These are phyloP conservation scores for Pseudochromis fuscus DNA, from an alignment of 2,797 vertebrate species.

Conservation along the genomic window DNA sequence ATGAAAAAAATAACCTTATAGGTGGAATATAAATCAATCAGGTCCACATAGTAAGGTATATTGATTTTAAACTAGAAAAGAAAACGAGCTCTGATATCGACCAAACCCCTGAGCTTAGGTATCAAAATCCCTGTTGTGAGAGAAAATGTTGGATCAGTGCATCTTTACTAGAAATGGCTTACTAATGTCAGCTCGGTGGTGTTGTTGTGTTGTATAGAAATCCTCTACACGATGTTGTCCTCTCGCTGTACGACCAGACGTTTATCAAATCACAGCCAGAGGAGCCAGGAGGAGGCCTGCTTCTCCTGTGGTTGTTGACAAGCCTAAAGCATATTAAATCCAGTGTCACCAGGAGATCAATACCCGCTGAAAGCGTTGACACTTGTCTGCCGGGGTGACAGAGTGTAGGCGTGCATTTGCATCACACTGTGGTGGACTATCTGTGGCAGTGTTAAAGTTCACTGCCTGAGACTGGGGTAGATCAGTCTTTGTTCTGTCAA, in stretches of 20 bases:
- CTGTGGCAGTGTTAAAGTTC: conserved; percentile 64
- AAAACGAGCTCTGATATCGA: neutral
- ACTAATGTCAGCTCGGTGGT: neutral
- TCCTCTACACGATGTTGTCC: conserved; percentile 27
- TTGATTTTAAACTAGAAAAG: neutral
- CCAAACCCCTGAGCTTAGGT: neutral
- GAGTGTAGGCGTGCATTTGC: conserved; percentile 71
- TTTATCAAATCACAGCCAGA: conserved; percentile 31
- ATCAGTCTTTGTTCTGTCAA: conserved; percentile 71
- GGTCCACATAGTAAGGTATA: neutral
- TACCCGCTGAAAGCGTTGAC: conserved; percentile 73
- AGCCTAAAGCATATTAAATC: conserved; percentile 80
- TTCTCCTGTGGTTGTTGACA: conserved; percentile 65
- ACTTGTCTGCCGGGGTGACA: conserved; percentile 63
- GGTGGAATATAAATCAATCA: neutral
- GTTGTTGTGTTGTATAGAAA: conserved; percentile 8
- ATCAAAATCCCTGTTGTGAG: neutral
- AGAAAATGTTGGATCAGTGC: neutral
- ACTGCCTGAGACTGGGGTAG: conserved; percentile 39
- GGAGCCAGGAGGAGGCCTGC: conserved; percentile 28
- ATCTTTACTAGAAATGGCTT: neutral
- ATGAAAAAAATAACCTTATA: no score
- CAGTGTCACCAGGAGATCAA: conserved; percentile 77
- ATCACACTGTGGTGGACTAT: conserved; percentile 52
- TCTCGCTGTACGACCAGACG: conserved; percentile 24